Evolutionary conservation across 1,140 invertebrate species (phyloP).

Genomic region (Papilio aristodemus): DNA sequence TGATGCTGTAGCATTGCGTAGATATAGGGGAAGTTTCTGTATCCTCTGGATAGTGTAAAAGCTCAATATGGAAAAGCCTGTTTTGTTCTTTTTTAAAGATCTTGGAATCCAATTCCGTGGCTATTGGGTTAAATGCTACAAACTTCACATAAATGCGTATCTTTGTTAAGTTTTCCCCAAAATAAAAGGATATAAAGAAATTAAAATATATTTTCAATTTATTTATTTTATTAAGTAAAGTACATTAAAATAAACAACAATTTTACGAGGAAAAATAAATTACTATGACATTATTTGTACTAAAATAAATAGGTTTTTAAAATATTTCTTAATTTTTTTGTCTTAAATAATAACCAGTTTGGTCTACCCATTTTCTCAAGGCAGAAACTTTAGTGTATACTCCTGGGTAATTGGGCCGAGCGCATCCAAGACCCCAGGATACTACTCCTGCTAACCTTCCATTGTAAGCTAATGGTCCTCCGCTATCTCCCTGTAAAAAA

Average conservation of each 20-base stretch:
- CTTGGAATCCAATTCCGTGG: too few species aligned
- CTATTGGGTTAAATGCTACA: too few species aligned
- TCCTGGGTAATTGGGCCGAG: constrained; percentile 80
- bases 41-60: too few species aligned
- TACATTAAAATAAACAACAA: neutral
- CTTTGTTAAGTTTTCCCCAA: too few species aligned
- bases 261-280: neutral
- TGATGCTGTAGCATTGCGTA: too few species aligned
- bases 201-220: neutral
- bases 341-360: constrained; percentile 50
- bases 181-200: too few species aligned
- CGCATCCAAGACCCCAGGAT: constrained; percentile 84
- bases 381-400: constrained; percentile 82
- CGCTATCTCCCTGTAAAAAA: constrained; percentile 78
- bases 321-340: constrained; percentile 40
- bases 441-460: constrained; percentile 81
- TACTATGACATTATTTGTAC: neutral
- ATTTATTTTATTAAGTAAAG: neutral
- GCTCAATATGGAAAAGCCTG: too few species aligned
- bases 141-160: too few species aligned
- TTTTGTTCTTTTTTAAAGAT: too few species aligned
- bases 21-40: too few species aligned
- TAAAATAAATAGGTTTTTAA: neutral
- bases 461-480: constrained; percentile 79
- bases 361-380: constrained; percentile 70